Conservation (phyloP, 2,888 invertebrate species). For the Erebia palarica region DNA sequence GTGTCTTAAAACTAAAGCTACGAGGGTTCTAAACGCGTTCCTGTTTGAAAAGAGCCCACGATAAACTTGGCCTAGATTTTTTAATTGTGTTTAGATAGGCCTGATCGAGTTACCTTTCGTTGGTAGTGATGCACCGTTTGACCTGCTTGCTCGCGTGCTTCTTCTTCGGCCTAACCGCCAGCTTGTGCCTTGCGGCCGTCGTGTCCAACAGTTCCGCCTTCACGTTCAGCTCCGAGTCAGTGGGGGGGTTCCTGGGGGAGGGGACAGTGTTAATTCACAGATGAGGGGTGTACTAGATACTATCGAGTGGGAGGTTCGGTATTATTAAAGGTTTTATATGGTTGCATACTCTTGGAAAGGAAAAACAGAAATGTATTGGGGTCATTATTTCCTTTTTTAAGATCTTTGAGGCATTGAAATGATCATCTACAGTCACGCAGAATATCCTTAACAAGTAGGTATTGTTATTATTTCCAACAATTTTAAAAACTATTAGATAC, state of each 20-base stretch:
- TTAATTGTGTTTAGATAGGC: too few species aligned
- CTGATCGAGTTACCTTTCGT: conserved; percentile 43
- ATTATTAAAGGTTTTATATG: background rate
- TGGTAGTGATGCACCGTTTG: conserved; percentile 41
- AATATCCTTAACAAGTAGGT: too few species aligned
- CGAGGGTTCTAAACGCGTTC: too few species aligned
- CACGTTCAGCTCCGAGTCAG: conserved; percentile 85
- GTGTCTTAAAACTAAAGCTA: too few species aligned
- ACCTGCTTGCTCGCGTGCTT: conserved; percentile 77
- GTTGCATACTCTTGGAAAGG: background rate
- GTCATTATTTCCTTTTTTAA: background rate
- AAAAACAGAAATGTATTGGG: background rate
- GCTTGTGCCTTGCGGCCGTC: conserved; percentile 88
- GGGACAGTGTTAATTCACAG: conserved; percentile 49
- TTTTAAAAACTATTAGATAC: too few species aligned
- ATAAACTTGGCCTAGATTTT: too few species aligned
- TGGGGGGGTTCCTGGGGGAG: conserved; percentile 76
- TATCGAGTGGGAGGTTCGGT: background rate
- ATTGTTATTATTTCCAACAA: too few species aligned
- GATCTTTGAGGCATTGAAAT: background rate
- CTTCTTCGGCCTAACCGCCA: conserved; percentile 87
- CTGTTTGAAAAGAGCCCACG: too few species aligned
- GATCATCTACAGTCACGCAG: too few species aligned
- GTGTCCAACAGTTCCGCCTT: conserved; percentile 85
- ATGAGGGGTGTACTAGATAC: conserved; percentile 28